Percentiles rank a stretch among this genome's conserved stretches.
These are phyloP conservation scores for Isotomurus palustris DNA, from an alignment of 2,888 invertebrate genomes.

Conservation along the genomic window DNA sequence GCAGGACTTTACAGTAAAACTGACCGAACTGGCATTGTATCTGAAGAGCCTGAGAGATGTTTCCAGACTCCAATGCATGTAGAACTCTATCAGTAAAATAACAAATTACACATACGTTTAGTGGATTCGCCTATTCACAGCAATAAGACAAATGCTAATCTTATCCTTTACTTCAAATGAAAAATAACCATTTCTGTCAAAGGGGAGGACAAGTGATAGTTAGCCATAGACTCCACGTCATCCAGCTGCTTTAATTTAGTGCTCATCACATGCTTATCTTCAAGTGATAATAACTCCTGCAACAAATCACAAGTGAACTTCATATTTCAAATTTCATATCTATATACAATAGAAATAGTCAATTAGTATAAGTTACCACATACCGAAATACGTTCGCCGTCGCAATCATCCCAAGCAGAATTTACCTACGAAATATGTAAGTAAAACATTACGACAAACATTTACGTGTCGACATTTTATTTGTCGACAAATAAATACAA, in stretches of 20 bases:
- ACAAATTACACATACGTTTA: too few species aligned
- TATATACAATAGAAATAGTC: constrained; percentile 1
- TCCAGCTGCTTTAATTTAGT: constrained; percentile 65
- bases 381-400: constrained; percentile 59
- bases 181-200: constrained; percentile 69
- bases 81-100: constrained; percentile 52
- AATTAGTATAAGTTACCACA: constrained; percentile 9
- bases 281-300: constrained; percentile 57
- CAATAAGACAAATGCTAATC: neutral
- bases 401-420: constrained; percentile 58
- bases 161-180: constrained; percentile 63
- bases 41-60: constrained; percentile 63
- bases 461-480: neutral
- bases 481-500: too few species aligned
- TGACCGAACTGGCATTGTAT: constrained; percentile 74
- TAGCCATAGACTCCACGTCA: constrained; percentile 65
- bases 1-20: constrained; percentile 73
- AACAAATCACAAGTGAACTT: constrained; percentile 1
- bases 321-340: neutral
- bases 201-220: constrained; percentile 65
- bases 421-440: constrained; percentile 45
- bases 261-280: constrained; percentile 66
- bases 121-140: too few species aligned
- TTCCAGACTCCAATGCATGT: constrained; percentile 53
- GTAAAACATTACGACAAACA: neutral